A percentile compares a stretch with the other conserved stretches of the same genome.
These are phyloP conservation scores for Aplysina aerophoba DNA, from an alignment of 37 sponge, comb jelly and placozoan species.

Conservation along the genomic window DNA sequence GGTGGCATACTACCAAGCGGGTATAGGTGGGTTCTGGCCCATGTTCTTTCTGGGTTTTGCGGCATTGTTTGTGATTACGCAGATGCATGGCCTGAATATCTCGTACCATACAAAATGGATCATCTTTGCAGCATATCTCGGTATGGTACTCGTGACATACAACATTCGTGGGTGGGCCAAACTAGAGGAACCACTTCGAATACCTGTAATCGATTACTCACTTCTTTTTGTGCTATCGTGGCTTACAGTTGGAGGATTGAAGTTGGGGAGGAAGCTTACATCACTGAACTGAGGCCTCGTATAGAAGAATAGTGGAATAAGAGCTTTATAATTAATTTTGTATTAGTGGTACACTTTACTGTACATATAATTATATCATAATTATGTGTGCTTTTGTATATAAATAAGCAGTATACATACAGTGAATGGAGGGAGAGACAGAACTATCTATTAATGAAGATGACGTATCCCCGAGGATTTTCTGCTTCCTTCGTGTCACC, in stretches of 20 bases:
- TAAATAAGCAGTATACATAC: too few relatives aligned
- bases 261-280: background rate
- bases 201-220: conserved; percentile 34
- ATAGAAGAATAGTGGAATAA: background rate
- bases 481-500: background rate
- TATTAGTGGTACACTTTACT: too few relatives aligned
- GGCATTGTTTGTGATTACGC: conserved; percentile 45
- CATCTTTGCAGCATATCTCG: background rate
- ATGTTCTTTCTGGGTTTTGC: conserved; percentile 40
- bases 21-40: background rate
- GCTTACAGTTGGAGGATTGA: background rate
- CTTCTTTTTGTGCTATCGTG: conserved; percentile 27
- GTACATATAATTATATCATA: too few relatives aligned
- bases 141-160: background rate
- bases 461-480: too few relatives aligned
- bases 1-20: background rate
- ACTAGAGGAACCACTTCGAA: conserved; percentile 26
- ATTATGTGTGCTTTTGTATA: too few relatives aligned
- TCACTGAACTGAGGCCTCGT: background rate
- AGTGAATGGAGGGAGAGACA: too few relatives aligned
- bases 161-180: background rate
- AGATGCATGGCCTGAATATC: conserved; percentile 30
- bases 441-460: too few relatives aligned
- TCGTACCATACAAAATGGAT: background rate
- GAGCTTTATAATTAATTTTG: too few relatives aligned